Evolutionary conservation across 2,888 invertebrate species (phyloP).

Genomic region (Tinea semifulvella): DNA sequence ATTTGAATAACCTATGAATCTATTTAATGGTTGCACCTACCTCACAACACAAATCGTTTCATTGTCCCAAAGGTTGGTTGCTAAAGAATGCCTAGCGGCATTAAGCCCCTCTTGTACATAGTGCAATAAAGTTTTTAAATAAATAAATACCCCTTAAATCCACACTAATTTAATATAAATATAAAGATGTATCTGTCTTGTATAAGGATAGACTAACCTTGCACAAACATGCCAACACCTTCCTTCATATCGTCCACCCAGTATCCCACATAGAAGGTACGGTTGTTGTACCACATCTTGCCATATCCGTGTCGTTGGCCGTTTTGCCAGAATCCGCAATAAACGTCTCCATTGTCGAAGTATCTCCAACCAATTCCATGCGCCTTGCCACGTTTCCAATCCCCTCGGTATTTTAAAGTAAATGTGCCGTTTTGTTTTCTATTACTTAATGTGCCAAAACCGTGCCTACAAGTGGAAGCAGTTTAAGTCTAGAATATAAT

Average conservation of each 20-base stretch:
- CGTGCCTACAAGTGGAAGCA: conserved; percentile 51
- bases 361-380: conserved; percentile 67
- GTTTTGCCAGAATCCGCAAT: conserved; percentile 64
- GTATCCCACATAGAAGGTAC: conserved; percentile 69
- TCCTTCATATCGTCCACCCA: conserved; percentile 58
- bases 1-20: too few species aligned
- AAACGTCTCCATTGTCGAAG: conserved; percentile 65
- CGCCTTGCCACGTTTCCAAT: conserved; percentile 66
- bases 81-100: too few species aligned
- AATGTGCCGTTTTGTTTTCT: conserved; percentile 45
- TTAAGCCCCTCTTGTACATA: too few species aligned
- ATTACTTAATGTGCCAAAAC: conserved; percentile 63
- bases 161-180: too few species aligned
- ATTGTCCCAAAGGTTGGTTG: too few species aligned
- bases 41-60: too few species aligned
- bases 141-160: too few species aligned
- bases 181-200: too few species aligned
- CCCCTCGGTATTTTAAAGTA: conserved; percentile 62
- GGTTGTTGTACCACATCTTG: conserved; percentile 68
- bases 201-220: conserved; percentile 36
- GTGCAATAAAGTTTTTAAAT: too few species aligned
- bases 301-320: conserved; percentile 67
- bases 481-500: too few species aligned
- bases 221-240: conserved; percentile 63
- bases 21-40: too few species aligned